Evolutionary conservation across 2,888 invertebrate species (phyloP).

Genomic region (Nebria salina): DNA sequence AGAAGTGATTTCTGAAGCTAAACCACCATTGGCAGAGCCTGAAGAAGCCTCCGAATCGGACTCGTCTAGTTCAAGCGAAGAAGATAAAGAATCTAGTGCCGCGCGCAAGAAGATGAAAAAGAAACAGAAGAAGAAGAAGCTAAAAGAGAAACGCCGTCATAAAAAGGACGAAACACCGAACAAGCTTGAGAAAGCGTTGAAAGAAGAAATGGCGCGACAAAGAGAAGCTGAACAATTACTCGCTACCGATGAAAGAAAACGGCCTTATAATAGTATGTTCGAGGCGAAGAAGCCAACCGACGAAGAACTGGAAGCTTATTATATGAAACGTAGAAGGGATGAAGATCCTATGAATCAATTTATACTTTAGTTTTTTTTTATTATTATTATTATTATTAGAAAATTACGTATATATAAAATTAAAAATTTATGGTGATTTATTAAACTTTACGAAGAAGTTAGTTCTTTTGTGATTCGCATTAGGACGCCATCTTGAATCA

Average conservation of each 20-base stretch:
- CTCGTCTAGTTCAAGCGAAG: constrained; percentile 60
- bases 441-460: constrained; percentile 42
- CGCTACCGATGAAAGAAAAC: constrained; percentile 85
- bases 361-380: constrained; percentile 50
- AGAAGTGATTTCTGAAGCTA: constrained; percentile 49
- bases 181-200: constrained; percentile 72
- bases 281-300: constrained; percentile 86
- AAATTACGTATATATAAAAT: constrained; percentile 26
- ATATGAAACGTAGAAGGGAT: constrained; percentile 82
- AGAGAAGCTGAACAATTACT: constrained; percentile 72
- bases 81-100: constrained; percentile 48
- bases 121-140: constrained; percentile 60
- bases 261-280: constrained; percentile 93
- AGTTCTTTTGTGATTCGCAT: constrained; percentile 65
- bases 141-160: constrained; percentile 62
- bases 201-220: constrained; percentile 71
- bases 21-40: constrained; percentile 48
- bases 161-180: constrained; percentile 57
- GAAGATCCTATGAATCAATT: constrained; percentile 94
- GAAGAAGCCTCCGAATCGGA: constrained; percentile 59
- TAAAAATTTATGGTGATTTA: constrained; percentile 7
- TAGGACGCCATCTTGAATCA: constrained; percentile 68
- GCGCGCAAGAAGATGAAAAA: constrained; percentile 67
- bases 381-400: constrained; percentile 16
- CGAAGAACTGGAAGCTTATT: constrained; percentile 93